Evolutionary conservation across 2,888 invertebrate genomes (phyloP).

Genomic region (Xestia ashworthii): DNA sequence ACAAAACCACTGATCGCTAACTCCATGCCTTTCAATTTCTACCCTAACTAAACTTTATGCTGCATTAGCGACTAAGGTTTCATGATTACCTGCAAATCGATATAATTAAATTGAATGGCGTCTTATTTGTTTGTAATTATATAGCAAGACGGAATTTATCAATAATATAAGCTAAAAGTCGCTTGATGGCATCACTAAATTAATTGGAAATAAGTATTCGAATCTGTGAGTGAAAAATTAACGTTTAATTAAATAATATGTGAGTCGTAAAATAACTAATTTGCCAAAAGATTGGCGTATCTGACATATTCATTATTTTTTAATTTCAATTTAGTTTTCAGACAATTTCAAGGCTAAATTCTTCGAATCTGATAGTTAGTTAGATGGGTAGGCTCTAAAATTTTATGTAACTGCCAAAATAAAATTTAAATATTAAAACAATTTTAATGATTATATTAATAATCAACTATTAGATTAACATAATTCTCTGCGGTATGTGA

Average conservation of each 20-base stretch:
- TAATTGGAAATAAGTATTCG: conserved; percentile 39
- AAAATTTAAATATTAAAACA: conserved; percentile 9
- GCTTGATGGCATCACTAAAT: conserved; percentile 38
- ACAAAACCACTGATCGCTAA: conserved; percentile 74
- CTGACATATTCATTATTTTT: neutral
- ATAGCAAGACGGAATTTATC: conserved; percentile 42
- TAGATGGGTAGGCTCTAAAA: neutral
- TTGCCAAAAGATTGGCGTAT: conserved; percentile 1
- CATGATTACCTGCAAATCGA: conserved; percentile 52
- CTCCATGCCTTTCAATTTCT: conserved; percentile 62
- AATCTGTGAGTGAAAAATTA: conserved; percentile 21
- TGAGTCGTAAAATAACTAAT: conserved; percentile 36
- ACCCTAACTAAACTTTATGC: conserved; percentile 52
- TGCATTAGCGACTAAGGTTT: conserved; percentile 41
- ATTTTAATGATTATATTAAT: conserved; percentile 3
- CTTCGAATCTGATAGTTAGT: conserved; percentile 17
- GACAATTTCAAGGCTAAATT: conserved; percentile 35
- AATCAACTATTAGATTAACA: neutral
- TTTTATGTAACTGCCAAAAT: conserved; percentile 16
- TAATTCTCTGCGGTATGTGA: neutral
- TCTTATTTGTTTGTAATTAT: conserved; percentile 53
- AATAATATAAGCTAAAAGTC: conserved; percentile 21
- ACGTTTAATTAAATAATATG: conserved; percentile 24
- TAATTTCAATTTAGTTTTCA: conserved; percentile 29
- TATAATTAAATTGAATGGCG: conserved; percentile 56